Evolutionary conservation across 1,140 invertebrate species (phyloP).

Genomic region (Goniozus legneri): DNA sequence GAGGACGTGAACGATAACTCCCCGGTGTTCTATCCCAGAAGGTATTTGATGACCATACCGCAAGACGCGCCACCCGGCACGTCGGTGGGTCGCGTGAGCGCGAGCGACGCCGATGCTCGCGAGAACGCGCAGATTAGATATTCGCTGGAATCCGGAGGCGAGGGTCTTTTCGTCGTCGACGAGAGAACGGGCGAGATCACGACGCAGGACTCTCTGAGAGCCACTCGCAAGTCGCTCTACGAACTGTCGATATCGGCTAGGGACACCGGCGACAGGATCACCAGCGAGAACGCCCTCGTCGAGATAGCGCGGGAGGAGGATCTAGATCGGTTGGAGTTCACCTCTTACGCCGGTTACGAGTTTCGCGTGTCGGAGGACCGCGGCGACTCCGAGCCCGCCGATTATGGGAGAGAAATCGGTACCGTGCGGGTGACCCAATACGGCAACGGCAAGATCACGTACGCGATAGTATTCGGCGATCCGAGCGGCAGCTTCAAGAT

Average conservation of each 20-base stretch:
- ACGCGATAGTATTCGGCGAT: constrained; percentile 83
- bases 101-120: constrained; percentile 76
- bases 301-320: constrained; percentile 74
- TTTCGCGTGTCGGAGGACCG: constrained; percentile 79
- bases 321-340: constrained; percentile 69
- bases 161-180: constrained; percentile 75
- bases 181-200: constrained; percentile 70
- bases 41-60: constrained; percentile 71
- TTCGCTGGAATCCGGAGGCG: constrained; percentile 71
- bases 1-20: constrained; percentile 89
- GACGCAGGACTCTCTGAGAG: constrained; percentile 62
- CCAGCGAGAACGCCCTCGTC: constrained; percentile 72
- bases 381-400: constrained; percentile 60
- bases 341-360: constrained; percentile 69
- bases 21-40: constrained; percentile 82
- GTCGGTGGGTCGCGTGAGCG: constrained; percentile 68
- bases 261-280: constrained; percentile 71
- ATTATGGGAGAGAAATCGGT: constrained; percentile 69
- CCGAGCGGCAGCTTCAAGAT: constrained; percentile 74
- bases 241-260: constrained; percentile 71
- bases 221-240: constrained; percentile 65
- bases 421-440: constrained; percentile 63
- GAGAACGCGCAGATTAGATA: constrained; percentile 79
- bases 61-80: constrained; percentile 65
- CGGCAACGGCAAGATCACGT: constrained; percentile 59